A percentile compares a stretch with the other conserved stretches of the same genome.
These are phyloP conservation scores for Brachionus angularis DNA, from an alignment of 1,140 invertebrate genomes.

Conservation along the genomic window DNA sequence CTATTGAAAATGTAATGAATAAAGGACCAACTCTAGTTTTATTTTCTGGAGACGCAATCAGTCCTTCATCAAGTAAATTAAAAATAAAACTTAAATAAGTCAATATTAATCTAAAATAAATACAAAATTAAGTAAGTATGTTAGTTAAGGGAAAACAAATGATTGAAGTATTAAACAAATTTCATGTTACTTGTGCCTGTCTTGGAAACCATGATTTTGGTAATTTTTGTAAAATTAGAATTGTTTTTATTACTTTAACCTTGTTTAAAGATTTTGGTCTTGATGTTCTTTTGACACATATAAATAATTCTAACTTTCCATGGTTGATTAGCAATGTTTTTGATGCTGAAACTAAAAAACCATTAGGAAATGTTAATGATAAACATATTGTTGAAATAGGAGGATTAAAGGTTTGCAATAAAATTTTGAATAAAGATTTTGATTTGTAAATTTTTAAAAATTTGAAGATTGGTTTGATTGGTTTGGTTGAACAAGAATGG, in stretches of 20 bases:
- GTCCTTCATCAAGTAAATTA: slow-evolving; percentile 78
- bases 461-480: slow-evolving; percentile 62
- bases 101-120: too few species aligned
- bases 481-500: slow-evolving; percentile 81
- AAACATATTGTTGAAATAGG: slow-evolving; percentile 69
- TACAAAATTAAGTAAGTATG: slow-evolving; percentile 80
- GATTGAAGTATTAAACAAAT: slow-evolving; percentile 76
- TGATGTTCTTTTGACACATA: slow-evolving; percentile 71
- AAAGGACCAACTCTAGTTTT: slow-evolving; percentile 73
- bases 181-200: slow-evolving; percentile 76
- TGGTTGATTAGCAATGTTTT: slow-evolving; percentile 88
- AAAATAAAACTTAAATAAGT: too few species aligned
- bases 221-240: slow-evolving; percentile 59
- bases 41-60: slow-evolving; percentile 83
- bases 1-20: slow-evolving; percentile 63
- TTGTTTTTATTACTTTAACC: too few species aligned
- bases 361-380: slow-evolving; percentile 74
- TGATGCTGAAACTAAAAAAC: slow-evolving; percentile 75
- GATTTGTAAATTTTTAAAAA: background rate
- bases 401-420: background rate
- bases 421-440: background rate
- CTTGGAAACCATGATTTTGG: slow-evolving; percentile 91
- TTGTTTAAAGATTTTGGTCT: slow-evolving; percentile 75
- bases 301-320: slow-evolving; percentile 73
- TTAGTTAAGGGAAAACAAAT: slow-evolving; percentile 90